A percentile compares a stretch with the other conserved stretches of the same genome.
Conservation (phyloP, 2,888 invertebrate genomes). For the Anorthoa munda region DNA sequence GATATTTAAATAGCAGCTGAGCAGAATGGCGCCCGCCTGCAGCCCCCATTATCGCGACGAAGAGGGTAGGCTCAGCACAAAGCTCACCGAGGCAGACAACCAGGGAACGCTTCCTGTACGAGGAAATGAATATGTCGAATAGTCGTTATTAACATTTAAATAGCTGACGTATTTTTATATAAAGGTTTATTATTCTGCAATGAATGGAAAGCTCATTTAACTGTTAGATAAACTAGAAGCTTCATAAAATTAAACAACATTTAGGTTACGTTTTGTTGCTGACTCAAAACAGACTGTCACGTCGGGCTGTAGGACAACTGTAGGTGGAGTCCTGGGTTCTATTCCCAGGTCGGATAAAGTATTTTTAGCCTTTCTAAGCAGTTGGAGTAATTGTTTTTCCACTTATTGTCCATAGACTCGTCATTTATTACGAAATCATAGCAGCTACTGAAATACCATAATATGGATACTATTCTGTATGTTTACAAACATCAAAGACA, state of each 20-base stretch:
- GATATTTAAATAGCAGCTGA: constrained; percentile 29
- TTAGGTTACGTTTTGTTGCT: neutral
- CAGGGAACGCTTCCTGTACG: constrained; percentile 17
- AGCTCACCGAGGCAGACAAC: neutral
- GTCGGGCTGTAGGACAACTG: neutral
- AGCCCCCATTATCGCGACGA: neutral
- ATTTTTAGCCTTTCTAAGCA: neutral
- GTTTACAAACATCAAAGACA: neutral
- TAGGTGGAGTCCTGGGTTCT: neutral
- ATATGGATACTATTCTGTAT: too few species aligned
- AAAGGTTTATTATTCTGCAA: neutral
- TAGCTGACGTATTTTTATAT: neutral
- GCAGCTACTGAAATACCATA: neutral
- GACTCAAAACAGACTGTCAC: neutral
- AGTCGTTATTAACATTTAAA: constrained; percentile 15
- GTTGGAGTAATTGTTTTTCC: too few species aligned
- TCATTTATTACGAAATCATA: neutral
- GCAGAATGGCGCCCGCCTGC: constrained; percentile 4
- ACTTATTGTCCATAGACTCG: too few species aligned
- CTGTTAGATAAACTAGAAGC: neutral
- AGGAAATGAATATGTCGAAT: constrained; percentile 38
- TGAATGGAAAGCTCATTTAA: neutral
- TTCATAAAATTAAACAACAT: neutral
- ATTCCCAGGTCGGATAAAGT: neutral
- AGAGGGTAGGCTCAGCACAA: neutral